A percentile compares a stretch with the other conserved stretches of the same genome.
phyloP scores from a whole-genome alignment of 1,140 invertebrate genomes.

The Solenopsis fugax region DNA sequence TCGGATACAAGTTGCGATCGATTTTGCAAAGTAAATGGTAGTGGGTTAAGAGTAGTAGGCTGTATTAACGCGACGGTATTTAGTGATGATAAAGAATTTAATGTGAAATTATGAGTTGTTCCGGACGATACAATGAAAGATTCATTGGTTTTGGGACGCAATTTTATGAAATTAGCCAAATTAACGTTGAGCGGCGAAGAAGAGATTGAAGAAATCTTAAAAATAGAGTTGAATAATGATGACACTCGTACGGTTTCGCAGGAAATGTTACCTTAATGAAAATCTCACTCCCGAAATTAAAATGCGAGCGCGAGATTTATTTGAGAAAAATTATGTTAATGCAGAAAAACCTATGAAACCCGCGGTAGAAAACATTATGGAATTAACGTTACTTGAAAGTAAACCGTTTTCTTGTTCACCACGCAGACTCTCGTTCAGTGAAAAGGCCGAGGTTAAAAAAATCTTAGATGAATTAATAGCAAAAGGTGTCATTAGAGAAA shows the following conservation, averaged over 20 bases:
- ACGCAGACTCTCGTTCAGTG: slow-evolving; percentile 70
- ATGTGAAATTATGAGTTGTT: not conserved
- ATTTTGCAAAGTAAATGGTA: too few species aligned
- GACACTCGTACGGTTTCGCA: fast-evolving
- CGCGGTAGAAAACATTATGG: slow-evolving; percentile 45
- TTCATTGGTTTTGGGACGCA: not conserved
- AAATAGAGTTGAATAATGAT: not conserved
- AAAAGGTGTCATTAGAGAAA: too few species aligned
- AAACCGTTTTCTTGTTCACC: slow-evolving; percentile 77
- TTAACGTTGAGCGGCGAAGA: not conserved
- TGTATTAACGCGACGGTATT: not conserved
- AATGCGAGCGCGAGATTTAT: not conserved
- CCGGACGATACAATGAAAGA: not conserved
- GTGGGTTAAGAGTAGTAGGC: not conserved
- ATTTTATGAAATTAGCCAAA: not conserved
- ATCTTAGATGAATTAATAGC: slow-evolving; percentile 77
- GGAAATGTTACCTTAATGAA: not conserved
- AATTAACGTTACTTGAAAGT: slow-evolving; percentile 69
- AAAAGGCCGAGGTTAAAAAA: slow-evolving; percentile 72
- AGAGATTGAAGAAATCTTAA: not conserved
- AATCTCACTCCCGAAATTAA: not conserved
- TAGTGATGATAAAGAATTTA: too few species aligned
- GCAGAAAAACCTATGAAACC: slow-evolving; percentile 18
- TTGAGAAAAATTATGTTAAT: slow-evolving; percentile 23
- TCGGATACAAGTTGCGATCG: too few species aligned